Percentiles rank a stretch among this genome's conserved stretches.
Evolutionary conservation across 2,888 invertebrate genomes (phyloP).

Genomic region (Nemotelus pantherinus): DNA sequence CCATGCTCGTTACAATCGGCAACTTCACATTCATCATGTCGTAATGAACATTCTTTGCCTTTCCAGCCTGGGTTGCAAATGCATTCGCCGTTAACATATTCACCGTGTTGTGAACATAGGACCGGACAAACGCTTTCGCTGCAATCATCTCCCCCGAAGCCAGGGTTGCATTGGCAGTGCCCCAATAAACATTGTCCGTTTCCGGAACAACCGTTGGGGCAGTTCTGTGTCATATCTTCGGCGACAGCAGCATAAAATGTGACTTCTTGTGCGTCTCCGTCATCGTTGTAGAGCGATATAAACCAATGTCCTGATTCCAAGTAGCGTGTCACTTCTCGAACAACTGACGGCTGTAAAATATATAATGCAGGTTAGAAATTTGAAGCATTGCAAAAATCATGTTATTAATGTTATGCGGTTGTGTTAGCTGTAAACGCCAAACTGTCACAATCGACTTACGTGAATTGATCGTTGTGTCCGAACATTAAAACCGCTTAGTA

Average conservation of each 20-base stretch:
- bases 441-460: slow-evolving; percentile 70
- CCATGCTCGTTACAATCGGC: slow-evolving; percentile 97
- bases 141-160: slow-evolving; percentile 96
- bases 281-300: slow-evolving; percentile 94
- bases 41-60: slow-evolving; percentile 94
- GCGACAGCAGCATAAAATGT: slow-evolving; percentile 85
- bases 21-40: slow-evolving; percentile 96
- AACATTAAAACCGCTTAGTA: slow-evolving; percentile 88
- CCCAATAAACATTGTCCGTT: slow-evolving; percentile 96
- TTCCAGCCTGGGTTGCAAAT: slow-evolving; percentile 99
- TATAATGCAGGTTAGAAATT: slow-evolving; percentile 5
- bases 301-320: slow-evolving; percentile 98
- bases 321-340: slow-evolving; percentile 92
- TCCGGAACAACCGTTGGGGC: slow-evolving; percentile 95
- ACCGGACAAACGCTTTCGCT: slow-evolving; percentile 98
- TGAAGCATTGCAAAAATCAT: slow-evolving; percentile 9
- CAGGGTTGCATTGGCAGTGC: slow-evolving; percentile 95
- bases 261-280: slow-evolving; percentile 88
- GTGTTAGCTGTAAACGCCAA: slow-evolving; percentile 17
- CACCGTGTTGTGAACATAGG: slow-evolving; percentile 94
- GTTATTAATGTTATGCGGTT: slow-evolving; percentile 35
- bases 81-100: slow-evolving; percentile 95
- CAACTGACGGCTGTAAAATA: slow-evolving; percentile 73
- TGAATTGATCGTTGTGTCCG: slow-evolving; percentile 85
- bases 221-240: slow-evolving; percentile 93